Base-by-base conservation (phyloP, 1,140 invertebrate species). In the Heliconius congener region DNA sequence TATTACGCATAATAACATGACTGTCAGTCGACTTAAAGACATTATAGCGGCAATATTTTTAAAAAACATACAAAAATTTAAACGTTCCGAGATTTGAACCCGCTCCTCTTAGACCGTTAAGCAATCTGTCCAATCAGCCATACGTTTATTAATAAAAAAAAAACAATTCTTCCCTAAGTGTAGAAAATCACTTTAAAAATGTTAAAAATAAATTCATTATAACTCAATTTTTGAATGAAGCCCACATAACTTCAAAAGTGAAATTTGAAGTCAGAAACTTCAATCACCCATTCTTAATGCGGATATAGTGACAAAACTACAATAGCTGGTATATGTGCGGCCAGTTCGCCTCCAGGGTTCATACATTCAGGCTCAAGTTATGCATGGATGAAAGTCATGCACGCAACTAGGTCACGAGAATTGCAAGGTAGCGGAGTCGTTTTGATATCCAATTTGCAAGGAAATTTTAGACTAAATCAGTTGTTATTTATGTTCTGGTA, bases 361-460 rank as follows among this genome's bases (percentile, higher is more conserved):
- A 23, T 66, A 30, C 11, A 66, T 66, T 9, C 27, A 6, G 13
- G 16, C 27, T 66, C 27, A 66, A 66, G 23, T 66, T 66, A 66
- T 66, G 60, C 23, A 66, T 66, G 60, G 60, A 66, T 23, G n/a
- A 57, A 57, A 66, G 60, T 66, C 60, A 66, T 30, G 60, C 19
- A 30, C 27, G 27, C 27, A 66, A 66, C 23, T 66, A 66, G 60
- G 60, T 66, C 60, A 66, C 60, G 60, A 13, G 60, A 57, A 66
- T 66, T 66, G 55, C 27, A 66, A 66, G 60, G 60, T 16, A 66
- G 1, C 55, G 27, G 5, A 66, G 27, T 66, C 60, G 60, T 30
- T 30, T 66, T 11, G 27, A 23, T 66, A 16, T 66, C 27, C 11
- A 30, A 66, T 66, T 30, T 30, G 27, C 60, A 23, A 13, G 23